Evolutionary conservation across 1,140 invertebrate species (phyloP), one percentile per base, ranked within the genome.

Genomic region (Drosophila sturtevanti): DNA sequence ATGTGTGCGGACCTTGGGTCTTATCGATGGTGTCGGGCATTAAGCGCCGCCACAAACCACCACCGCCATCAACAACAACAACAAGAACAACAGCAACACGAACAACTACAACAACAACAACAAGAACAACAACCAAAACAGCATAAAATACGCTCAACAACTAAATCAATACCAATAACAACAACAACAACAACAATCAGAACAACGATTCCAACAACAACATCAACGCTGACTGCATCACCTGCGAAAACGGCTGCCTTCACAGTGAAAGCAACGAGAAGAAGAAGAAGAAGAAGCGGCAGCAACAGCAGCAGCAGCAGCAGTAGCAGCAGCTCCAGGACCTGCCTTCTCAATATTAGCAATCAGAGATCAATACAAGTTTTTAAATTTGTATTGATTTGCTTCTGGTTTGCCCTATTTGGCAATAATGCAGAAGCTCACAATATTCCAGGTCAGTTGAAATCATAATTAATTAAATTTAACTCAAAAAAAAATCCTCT

Each of bases 1-100:
- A 94, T 95, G 95, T 94, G 94, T 93, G 94, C 94, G 93, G 93
- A 93, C 93, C 93, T 92, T 94, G 94, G 94, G 94, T 94, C 94
- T 94, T 94, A 93, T 94, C 94, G 94, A 94, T 94, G 94, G 94
- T 94, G 93, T 93, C 93, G 84, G 91, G 90, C 90, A 90, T 84
- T 92, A 72, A 92, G 91, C 90, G 79, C 82, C 90, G 80, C 90
- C 81, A 81, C 87, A 77, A 70, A 68, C 51, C 34, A 67, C 55
- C 54, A 68, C 56, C 55, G 63, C 54, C 63, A 58, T 55, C 34
- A 68, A 44, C 68, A 79, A 37, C 55, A 79, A 70, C 68, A 56
- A 64, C 12, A 73, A 62, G 67, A 74, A 62, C 48, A 72, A 68
- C 59, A 56, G n/a, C 31, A 66, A 18, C 51, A 68, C 16, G 14